Conservation (phyloP, 2,113 vertebrate genomes). For the Picathartes gymnocephalus region DNA sequence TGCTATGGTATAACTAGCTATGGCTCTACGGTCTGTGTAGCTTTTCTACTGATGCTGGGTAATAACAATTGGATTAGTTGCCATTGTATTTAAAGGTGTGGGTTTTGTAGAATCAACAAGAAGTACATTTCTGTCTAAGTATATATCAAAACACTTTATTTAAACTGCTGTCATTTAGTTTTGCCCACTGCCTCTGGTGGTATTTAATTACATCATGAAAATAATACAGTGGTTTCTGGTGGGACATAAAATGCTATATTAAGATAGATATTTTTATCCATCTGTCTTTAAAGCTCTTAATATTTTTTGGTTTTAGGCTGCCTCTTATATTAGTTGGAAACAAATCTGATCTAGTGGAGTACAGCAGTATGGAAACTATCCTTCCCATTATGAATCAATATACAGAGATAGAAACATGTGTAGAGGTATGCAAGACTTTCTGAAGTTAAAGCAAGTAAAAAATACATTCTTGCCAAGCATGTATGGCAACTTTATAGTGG, state of each 20-base stretch:
- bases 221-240: not conserved
- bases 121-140: not conserved
- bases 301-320: conserved; percentile 73
- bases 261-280: not conserved
- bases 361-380: conserved; percentile 99
- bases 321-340: conserved; percentile 96
- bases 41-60: not conserved
- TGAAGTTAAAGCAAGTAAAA: not conserved
- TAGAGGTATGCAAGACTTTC: conserved; percentile 81
- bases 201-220: not conserved
- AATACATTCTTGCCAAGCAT: not conserved
- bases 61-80: not conserved
- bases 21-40: not conserved
- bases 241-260: not conserved
- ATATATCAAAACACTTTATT: not conserved
- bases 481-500: not conserved
- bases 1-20: not conserved
- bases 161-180: not conserved
- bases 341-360: conserved; percentile 97
- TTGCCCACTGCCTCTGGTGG: not conserved
- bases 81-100: not conserved
- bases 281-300: conserved; percentile 10
- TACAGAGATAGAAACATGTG: conserved; percentile 97
- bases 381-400: conserved; percentile 99
- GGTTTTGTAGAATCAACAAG: not conserved